A percentile compares a stretch with the other conserved stretches of the same genome.
Conservation (phyloP, 2,797 vertebrate species). For the Phyllotis vaccarum region DNA sequence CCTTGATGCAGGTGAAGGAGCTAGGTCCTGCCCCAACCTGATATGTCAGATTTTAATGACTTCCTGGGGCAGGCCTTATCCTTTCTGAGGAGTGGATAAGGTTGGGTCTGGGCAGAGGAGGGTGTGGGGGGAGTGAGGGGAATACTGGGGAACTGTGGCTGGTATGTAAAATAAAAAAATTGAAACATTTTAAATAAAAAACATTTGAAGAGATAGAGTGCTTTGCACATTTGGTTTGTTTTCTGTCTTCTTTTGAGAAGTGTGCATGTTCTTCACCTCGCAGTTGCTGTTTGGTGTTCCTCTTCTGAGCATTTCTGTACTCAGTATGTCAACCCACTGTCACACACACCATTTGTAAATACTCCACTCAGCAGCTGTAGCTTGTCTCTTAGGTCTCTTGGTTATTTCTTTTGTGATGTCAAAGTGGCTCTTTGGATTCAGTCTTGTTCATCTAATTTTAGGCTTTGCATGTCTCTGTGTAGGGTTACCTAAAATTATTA, state of each 20-base stretch:
- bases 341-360: background rate
- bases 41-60: no score
- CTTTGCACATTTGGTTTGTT: background rate
- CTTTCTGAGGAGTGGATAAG: no score
- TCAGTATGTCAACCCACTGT: background rate
- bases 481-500: background rate
- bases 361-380: background rate
- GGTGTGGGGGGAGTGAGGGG: no score
- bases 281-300: background rate
- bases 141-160: no score
- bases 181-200: no score
- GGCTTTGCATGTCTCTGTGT: background rate
- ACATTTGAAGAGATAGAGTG: background rate
- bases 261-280: background rate
- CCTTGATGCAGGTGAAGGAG: no score
- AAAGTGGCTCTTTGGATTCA: background rate
- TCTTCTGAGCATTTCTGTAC: background rate
- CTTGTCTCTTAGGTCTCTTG: background rate
- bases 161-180: no score
- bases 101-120: no score
- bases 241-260: background rate
- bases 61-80: no score
- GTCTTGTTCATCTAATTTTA: background rate
- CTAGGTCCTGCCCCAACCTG: no score
- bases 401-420: background rate